phyloP scores from a whole-genome alignment of 2,113 vertebrate genomes.

The Chaetorhynchus papuensis region DNA sequence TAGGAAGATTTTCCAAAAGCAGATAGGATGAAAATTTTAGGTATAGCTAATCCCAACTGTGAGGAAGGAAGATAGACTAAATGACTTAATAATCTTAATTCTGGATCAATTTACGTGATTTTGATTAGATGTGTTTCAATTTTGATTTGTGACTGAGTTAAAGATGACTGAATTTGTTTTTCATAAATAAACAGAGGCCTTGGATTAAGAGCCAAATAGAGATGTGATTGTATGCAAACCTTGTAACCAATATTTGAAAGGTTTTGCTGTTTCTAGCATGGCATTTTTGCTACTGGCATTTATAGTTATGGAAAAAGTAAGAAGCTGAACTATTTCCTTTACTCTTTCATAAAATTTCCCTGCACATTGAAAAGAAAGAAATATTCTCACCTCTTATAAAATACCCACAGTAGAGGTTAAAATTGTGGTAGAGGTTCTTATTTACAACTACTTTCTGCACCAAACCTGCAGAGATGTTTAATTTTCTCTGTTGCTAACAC shows the following conservation, averaged over 20 bases:
- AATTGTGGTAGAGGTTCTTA: neutral
- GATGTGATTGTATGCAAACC: neutral
- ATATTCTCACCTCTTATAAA: neutral
- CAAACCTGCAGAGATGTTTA: neutral
- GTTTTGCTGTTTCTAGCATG: neutral
- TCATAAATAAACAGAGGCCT: neutral
- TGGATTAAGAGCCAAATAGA: neutral
- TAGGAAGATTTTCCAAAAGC: neutral
- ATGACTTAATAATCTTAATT: neutral
- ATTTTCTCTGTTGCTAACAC: conserved; percentile 6
- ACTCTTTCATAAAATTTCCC: neutral
- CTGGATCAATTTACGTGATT: neutral
- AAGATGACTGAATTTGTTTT: neutral
- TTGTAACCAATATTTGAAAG: neutral
- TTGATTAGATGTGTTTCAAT: neutral
- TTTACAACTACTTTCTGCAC: conserved; percentile 6
- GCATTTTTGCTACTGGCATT: neutral
- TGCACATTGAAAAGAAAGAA: neutral
- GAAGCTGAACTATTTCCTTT: neutral
- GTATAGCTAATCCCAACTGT: neutral
- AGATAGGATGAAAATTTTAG: neutral
- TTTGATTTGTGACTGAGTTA: neutral
- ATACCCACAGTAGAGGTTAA: neutral
- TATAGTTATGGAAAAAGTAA: neutral
- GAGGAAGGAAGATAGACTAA: neutral